Percentiles rank a stretch among this genome's conserved stretches.
Evolutionary conservation across 2,888 invertebrate genomes (phyloP).

Genomic region (Pogonocherus hispidulus): DNA sequence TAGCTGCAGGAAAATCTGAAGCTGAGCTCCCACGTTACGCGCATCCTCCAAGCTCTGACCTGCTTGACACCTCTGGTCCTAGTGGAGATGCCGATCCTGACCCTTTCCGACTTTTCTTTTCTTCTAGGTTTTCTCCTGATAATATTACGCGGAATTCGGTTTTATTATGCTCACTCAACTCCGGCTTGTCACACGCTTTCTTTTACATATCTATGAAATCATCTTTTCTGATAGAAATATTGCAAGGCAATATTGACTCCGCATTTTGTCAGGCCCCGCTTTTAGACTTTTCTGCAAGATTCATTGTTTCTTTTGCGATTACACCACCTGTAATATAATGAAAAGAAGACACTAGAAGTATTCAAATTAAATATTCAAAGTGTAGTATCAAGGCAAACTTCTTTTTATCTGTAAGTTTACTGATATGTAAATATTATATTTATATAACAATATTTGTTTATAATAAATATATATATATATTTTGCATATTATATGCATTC

Average conservation of each 20-base stretch:
- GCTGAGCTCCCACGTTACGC: slow-evolving; percentile 54
- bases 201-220: slow-evolving; percentile 33
- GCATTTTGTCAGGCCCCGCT: background rate
- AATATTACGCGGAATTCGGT: slow-evolving; percentile 38
- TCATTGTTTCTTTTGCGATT: too few species aligned
- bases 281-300: background rate
- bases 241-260: slow-evolving; percentile 9
- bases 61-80: slow-evolving; percentile 63
- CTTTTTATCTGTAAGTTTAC: too few species aligned
- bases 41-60: slow-evolving; percentile 61
- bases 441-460: too few species aligned
- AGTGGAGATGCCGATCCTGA: slow-evolving; percentile 53
- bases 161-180: slow-evolving; percentile 38
- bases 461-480: too few species aligned
- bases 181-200: slow-evolving; percentile 28
- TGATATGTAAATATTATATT: too few species aligned
- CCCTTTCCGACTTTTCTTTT: slow-evolving; percentile 43
- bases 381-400: too few species aligned
- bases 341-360: too few species aligned
- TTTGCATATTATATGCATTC: too few species aligned
- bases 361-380: too few species aligned
- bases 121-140: slow-evolving; percentile 33
- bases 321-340: too few species aligned
- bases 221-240: slow-evolving; percentile 23
- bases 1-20: slow-evolving; percentile 60